phyloP scores from a whole-genome alignment of 2,797 vertebrate species.

The Gallinago stenura region DNA sequence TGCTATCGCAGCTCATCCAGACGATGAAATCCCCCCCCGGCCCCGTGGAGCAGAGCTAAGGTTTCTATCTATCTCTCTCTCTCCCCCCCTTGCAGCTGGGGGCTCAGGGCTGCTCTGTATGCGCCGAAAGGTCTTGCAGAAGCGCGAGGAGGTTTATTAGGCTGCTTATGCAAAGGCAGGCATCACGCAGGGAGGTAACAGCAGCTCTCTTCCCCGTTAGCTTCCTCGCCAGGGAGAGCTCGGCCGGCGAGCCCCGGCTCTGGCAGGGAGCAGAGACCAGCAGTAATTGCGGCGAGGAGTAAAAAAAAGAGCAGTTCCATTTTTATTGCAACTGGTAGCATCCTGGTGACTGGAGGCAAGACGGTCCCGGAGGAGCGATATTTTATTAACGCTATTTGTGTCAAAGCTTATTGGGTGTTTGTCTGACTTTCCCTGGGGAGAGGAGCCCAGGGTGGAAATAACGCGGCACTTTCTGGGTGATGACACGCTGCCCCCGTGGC shows the following conservation, averaged over 20 bases:
- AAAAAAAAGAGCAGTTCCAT: neutral
- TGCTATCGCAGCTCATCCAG: neutral
- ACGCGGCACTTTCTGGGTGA: neutral
- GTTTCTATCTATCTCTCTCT: neutral
- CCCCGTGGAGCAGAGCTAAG: neutral
- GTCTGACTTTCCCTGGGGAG: neutral
- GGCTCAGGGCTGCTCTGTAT: neutral
- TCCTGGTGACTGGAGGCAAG: conserved; percentile 23
- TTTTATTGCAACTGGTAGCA: conserved; percentile 4
- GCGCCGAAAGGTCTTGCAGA: neutral
- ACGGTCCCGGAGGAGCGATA: conserved; percentile 9
- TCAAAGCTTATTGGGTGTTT: conserved; percentile 25
- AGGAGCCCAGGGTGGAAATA: neutral
- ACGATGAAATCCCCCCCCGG: neutral
- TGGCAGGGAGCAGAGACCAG: neutral
- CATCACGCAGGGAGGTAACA: rapidly evolving
- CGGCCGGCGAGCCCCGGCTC: neutral
- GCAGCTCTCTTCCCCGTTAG: neutral
- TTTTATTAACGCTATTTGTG: conserved; percentile 40
- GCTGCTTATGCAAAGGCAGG: neutral
- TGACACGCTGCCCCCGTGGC: rapidly evolving
- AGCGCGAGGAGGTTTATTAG: rapidly evolving
- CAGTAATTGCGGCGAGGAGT: neutral
- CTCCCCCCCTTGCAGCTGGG: rapidly evolving
- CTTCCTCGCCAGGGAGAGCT: neutral